phyloP scores from a whole-genome alignment of 35 echinoderm and acorn worm species.

The Patiria miniata region DNA sequence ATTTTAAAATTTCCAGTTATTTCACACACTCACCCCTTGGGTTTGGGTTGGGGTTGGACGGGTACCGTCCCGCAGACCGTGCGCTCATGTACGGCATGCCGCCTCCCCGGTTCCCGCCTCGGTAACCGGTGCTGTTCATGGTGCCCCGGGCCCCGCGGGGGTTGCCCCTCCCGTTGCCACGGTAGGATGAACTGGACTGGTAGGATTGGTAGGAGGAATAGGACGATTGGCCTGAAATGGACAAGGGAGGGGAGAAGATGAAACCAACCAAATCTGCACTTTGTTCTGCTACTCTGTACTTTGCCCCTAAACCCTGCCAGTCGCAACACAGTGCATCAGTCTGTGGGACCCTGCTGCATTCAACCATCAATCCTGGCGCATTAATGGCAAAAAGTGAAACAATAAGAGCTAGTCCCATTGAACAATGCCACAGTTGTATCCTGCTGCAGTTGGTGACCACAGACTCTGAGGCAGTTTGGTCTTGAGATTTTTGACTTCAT shows the following conservation, averaged over 20 bases:
- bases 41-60: conserved; percentile 13
- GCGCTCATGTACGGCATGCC: conserved; percentile 13
- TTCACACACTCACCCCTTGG: not conserved
- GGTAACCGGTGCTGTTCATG: not conserved
- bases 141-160: not conserved
- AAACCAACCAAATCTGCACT: not conserved
- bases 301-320: not conserved
- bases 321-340: too few relatives aligned
- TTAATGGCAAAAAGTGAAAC: too few relatives aligned
- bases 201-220: conserved; percentile 2
- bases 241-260: not conserved
- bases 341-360: too few relatives aligned
- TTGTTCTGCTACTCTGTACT: not conserved
- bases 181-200: not conserved
- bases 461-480: too few relatives aligned
- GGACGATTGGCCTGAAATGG: not conserved
- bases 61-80: not conserved
- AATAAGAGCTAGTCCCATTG: too few relatives aligned
- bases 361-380: not conserved
- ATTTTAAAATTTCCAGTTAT: too few relatives aligned
- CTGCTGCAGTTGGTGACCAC: too few relatives aligned
- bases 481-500: too few relatives aligned
- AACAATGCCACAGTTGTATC: too few relatives aligned
- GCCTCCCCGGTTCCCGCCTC: not conserved
- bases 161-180: conserved; percentile 4